Percentiles rank a stretch among this genome's conserved stretches.
These are phyloP conservation scores for Eilema depressum DNA, from an alignment of 2,888 invertebrate genomes.

Conservation along the genomic window DNA sequence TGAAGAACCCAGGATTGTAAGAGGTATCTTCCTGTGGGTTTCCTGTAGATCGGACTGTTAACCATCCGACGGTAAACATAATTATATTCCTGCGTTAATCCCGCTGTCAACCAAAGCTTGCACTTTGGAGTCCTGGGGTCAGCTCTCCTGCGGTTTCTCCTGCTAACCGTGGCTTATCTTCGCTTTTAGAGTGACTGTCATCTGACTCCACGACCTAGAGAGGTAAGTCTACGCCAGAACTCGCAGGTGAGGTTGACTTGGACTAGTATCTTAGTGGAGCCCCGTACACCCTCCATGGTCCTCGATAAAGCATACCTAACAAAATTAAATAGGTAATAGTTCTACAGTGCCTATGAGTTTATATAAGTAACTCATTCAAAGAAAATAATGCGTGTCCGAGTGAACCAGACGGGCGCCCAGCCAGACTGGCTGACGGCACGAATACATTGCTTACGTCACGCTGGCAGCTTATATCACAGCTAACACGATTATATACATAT, in stretches of 20 bases:
- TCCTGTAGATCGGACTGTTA: too few species aligned
- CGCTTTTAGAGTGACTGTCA: background rate
- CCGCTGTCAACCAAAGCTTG: background rate
- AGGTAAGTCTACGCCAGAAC: background rate
- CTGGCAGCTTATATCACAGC: background rate
- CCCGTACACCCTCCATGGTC: background rate
- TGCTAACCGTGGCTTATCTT: background rate
- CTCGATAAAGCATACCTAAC: background rate
- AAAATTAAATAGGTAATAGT: background rate
- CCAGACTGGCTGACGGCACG: conserved; percentile 8
- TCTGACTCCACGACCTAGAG: background rate
- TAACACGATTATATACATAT: background rate
- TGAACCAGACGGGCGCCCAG: conserved; percentile 11
- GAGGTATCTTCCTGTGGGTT: too few species aligned
- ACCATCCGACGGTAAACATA: too few species aligned
- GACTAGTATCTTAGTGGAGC: background rate
- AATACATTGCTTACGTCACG: conserved; percentile 4
- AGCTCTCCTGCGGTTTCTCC: background rate
- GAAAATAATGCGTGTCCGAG: conserved; percentile 1
- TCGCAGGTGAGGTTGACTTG: too few species aligned
- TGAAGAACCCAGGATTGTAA: too few species aligned
- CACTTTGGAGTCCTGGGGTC: background rate
- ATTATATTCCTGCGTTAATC: too few species aligned
- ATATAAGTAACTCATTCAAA: background rate
- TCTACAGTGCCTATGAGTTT: background rate